A percentile compares a stretch with the other conserved stretches of the same genome.
Conservation (phyloP, 2,888 invertebrate species). For the Nesidiocoris tenuis region DNA sequence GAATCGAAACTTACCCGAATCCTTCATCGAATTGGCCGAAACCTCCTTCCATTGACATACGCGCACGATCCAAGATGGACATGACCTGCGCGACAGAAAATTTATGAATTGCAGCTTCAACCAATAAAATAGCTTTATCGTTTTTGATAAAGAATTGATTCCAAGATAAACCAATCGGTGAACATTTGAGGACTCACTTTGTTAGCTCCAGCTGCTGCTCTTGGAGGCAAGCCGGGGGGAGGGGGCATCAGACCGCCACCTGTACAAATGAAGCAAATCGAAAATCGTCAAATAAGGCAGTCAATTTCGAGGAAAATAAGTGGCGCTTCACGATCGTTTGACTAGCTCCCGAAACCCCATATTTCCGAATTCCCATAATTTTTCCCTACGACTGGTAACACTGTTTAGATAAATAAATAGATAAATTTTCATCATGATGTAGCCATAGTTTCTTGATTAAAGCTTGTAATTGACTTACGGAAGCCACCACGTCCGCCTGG, state of each 20-base stretch:
- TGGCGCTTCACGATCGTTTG: too few species aligned
- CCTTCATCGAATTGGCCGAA: slow-evolving; percentile 21
- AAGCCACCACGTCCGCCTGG: slow-evolving; percentile 21
- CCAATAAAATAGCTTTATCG: neutral
- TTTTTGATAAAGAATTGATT: neutral
- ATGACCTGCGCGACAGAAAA: slow-evolving; percentile 62
- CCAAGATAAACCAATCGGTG: neutral
- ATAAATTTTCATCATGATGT: too few species aligned
- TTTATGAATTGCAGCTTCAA: too few species aligned
- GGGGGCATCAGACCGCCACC: slow-evolving; percentile 35
- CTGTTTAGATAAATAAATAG: too few species aligned
- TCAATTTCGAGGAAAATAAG: too few species aligned
- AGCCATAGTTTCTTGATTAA: too few species aligned
- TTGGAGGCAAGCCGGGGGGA: slow-evolving; percentile 19
- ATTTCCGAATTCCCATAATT: too few species aligned
- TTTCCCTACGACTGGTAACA: too few species aligned
- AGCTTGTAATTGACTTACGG: slow-evolving; percentile 30
- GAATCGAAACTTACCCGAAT: slow-evolving; percentile 14
- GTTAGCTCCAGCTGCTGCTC: slow-evolving; percentile 31
- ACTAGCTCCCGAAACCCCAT: too few species aligned
- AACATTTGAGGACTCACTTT: slow-evolving; percentile 6
- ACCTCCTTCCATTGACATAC: slow-evolving; percentile 65
- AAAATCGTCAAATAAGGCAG: too few species aligned
- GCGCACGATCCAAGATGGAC: slow-evolving; percentile 78
- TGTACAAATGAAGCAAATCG: neutral